Evolutionary conservation across 2,797 vertebrate species (phyloP).

Genomic region (Rhynchonycteris naso): DNA sequence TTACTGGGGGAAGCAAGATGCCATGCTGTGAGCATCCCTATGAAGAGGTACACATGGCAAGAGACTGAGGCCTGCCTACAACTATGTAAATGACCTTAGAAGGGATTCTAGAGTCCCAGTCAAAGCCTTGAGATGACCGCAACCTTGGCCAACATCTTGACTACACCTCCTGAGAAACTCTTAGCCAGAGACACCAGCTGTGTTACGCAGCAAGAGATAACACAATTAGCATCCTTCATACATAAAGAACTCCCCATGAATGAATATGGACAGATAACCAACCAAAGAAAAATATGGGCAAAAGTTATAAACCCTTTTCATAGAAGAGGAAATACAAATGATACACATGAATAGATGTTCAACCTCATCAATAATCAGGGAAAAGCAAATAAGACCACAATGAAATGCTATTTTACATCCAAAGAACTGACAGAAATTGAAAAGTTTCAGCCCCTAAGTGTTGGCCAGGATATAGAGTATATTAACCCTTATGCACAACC

Average conservation of each 20-base stretch:
- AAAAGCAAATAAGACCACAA: conserved; percentile 1
- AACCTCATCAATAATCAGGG: background rate
- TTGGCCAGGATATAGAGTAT: background rate
- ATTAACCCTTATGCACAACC: background rate
- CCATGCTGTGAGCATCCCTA: background rate
- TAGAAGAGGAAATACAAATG: background rate
- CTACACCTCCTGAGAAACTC: background rate
- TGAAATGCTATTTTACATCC: background rate
- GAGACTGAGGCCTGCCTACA: background rate
- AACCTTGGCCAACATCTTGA: background rate
- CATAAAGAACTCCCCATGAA: background rate
- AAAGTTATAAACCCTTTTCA: conserved; percentile 29
- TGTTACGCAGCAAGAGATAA: background rate
- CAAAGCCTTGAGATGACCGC: background rate
- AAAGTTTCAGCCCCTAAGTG: background rate
- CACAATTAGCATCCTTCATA: background rate
- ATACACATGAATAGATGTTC: background rate
- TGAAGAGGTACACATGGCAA: background rate
- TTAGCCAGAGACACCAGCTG: background rate
- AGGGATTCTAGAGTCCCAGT: background rate
- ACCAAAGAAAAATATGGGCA: background rate
- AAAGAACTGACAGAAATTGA: background rate
- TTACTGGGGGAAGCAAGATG: background rate
- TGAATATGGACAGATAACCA: background rate
- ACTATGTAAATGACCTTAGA: background rate